Evolutionary conservation across 2,797 vertebrate genomes (phyloP).

Genomic region (Hydrocynus forskahlii): DNA sequence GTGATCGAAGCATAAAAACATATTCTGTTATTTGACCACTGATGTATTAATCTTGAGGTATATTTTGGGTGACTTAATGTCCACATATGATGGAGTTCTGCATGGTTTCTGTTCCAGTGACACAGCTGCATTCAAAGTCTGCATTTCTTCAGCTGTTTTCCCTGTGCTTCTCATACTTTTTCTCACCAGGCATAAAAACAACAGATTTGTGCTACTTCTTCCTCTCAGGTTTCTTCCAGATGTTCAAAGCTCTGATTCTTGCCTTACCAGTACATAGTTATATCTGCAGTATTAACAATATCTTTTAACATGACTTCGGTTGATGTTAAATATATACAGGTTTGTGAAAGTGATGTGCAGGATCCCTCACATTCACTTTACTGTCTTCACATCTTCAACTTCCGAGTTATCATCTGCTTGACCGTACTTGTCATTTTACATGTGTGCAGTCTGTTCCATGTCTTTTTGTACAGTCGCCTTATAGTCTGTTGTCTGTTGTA

Average conservation of each 20-base stretch:
- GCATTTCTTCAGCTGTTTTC: not conserved
- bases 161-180: not conserved
- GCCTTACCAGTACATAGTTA: not conserved
- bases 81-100: not conserved
- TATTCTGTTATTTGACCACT: not conserved
- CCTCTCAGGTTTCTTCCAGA: conserved; percentile 5
- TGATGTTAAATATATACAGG: too few species aligned
- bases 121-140: not conserved
- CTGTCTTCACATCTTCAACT: too few species aligned
- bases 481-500: too few species aligned
- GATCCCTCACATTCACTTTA: too few species aligned
- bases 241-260: not conserved
- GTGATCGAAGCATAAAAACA: not conserved
- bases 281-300: too few species aligned
- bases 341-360: too few species aligned
- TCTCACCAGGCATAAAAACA: not conserved
- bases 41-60: not conserved
- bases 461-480: too few species aligned
- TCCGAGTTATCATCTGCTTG: too few species aligned
- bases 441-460: too few species aligned
- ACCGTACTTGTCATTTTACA: too few species aligned
- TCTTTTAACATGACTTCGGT: too few species aligned
- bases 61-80: not conserved
- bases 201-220: not conserved
- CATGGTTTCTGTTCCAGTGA: not conserved